These are phyloP conservation scores for Scolanthus callimorphus DNA, from an alignment of 92 coral and sea anemone species.

Conservation along the genomic window DNA sequence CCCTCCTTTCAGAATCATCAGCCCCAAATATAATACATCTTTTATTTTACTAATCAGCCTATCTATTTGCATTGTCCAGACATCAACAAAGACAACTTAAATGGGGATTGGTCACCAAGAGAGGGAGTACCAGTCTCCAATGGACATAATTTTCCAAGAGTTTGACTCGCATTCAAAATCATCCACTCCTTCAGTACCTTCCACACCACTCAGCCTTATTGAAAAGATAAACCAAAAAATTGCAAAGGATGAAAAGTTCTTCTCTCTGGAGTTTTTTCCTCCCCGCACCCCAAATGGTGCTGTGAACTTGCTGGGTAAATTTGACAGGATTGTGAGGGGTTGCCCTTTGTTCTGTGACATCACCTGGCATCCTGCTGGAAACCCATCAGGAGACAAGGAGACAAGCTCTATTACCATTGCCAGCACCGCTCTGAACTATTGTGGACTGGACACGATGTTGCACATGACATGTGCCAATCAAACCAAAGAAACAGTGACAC, in stretches of 20 bases:
- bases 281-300: conserved; percentile 98
- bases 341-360: conserved; percentile 96
- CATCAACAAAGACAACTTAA: too few species aligned
- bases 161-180: conserved; percentile 46
- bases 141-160: conserved; percentile 47
- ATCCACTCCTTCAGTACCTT: conserved; percentile 77
- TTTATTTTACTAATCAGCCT: too few species aligned
- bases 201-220: conserved; percentile 86
- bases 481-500: conserved; percentile 74
- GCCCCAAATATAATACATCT: too few species aligned
- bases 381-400: conserved; percentile 93
- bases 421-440: conserved; percentile 88
- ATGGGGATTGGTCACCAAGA: conserved; percentile 84
- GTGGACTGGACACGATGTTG: conserved; percentile 95
- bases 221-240: conserved; percentile 85
- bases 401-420: conserved; percentile 97
- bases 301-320: conserved; percentile 85
- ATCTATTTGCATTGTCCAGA: too few species aligned
- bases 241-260: conserved; percentile 69
- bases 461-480: conserved; percentile 94
- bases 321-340: conserved; percentile 79
- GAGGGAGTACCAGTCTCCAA: conserved; percentile 33
- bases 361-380: conserved; percentile 99
- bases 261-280: conserved; percentile 94
- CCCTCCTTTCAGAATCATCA: too few species aligned